Evolutionary conservation across 2,797 vertebrate genomes (phyloP).

Genomic region (Gambelia wislizenii): DNA sequence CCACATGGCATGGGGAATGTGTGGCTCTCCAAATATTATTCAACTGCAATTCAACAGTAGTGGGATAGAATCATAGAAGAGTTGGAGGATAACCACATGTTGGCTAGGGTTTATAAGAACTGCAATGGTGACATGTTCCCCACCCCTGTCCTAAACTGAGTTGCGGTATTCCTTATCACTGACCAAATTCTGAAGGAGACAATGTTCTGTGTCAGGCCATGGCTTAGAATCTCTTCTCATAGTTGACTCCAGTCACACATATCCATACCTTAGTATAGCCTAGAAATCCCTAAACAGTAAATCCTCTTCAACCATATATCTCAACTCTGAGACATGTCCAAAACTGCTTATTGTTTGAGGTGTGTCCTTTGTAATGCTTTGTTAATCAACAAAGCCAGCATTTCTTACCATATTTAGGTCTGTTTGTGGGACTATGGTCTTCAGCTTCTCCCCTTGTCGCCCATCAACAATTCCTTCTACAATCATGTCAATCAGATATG

Average conservation of each 20-base stretch:
- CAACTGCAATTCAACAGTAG: not conserved
- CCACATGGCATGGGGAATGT: too few species aligned
- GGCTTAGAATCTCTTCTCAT: not conserved
- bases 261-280: too few species aligned
- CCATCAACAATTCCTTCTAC: constrained; percentile 90
- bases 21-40: too few species aligned
- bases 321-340: not conserved
- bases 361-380: not conserved
- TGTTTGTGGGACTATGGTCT: constrained; percentile 92
- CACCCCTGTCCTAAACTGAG: too few species aligned
- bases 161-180: not conserved
- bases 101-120: not conserved
- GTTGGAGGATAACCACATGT: too few species aligned
- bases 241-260: not conserved
- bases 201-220: not conserved
- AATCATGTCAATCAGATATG: constrained; percentile 88
- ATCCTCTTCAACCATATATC: not conserved
- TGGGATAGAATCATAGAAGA: too few species aligned
- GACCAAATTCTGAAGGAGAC: not conserved
- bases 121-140: not conserved
- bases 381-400: not conserved
- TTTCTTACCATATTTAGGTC: constrained; percentile 94
- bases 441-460: constrained; percentile 86
- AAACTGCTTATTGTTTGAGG: not conserved
- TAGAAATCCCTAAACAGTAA: not conserved